phyloP scores from a whole-genome alignment of 2,113 vertebrate species.

The Diglossa brunneiventris region DNA sequence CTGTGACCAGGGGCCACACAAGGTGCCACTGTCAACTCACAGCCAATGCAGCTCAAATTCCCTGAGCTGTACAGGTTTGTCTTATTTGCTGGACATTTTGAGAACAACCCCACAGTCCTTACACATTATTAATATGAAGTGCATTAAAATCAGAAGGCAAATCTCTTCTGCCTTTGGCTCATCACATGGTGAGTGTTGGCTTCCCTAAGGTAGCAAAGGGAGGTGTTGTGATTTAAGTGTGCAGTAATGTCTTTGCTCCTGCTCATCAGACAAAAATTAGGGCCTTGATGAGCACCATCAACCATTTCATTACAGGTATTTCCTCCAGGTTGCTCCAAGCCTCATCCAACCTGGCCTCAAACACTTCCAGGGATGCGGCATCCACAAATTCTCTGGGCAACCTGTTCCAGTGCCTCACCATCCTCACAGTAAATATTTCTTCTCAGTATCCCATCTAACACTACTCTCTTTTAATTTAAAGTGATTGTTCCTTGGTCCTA shows the following conservation, averaged over 20 bases:
- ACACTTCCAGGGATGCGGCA: not conserved
- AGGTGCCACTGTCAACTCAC: not conserved
- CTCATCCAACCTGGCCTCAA: not conserved
- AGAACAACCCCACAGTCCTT: not conserved
- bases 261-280: not conserved
- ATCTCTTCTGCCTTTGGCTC: not conserved
- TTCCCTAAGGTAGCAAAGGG: not conserved
- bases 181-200: not conserved
- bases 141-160: not conserved
- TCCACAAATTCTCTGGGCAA: not conserved
- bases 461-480: not conserved
- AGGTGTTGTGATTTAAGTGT: not conserved
- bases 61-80: not conserved
- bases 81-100: not conserved
- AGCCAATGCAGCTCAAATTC: not conserved
- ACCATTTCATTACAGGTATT: not conserved
- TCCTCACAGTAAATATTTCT: not conserved
- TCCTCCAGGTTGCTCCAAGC: not conserved
- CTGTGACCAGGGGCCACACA: not conserved
- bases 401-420: not conserved
- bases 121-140: not conserved
- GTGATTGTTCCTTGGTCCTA: not conserved
- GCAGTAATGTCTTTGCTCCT: not conserved
- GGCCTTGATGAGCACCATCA: not conserved
- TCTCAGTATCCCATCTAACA: not conserved